Evolutionary conservation across 2,113 vertebrate species (phyloP).

Genomic region (Copsychus sechellarum): DNA sequence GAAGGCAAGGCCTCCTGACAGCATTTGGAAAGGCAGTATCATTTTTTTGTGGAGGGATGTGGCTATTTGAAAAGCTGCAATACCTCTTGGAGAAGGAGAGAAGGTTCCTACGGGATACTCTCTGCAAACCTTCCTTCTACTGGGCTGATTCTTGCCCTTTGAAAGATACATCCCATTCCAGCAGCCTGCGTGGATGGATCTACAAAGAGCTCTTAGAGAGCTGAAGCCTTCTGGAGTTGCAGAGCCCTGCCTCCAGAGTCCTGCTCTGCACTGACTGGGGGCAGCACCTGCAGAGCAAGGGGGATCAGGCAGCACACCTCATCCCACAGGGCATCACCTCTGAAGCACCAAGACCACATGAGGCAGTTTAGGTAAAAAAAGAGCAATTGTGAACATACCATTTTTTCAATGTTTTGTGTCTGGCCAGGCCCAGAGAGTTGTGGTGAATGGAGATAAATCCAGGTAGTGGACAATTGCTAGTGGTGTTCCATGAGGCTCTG

Average conservation of each 20-base stretch:
- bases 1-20: neutral
- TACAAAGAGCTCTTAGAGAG: neutral
- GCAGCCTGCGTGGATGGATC: neutral
- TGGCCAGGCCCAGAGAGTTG: neutral
- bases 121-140: neutral
- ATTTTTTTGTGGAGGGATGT: neutral
- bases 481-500: neutral
- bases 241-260: neutral
- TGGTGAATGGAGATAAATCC: neutral
- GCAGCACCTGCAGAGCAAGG: neutral
- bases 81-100: neutral
- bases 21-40: neutral
- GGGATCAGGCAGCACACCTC: rapidly evolving
- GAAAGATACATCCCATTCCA: neutral
- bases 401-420: neutral
- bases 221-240: neutral
- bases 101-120: neutral
- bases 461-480: rapidly evolving
- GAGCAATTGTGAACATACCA: neutral
- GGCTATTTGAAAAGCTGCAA: neutral
- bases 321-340: neutral
- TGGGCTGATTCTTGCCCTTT: neutral
- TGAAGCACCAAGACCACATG: rapidly evolving
- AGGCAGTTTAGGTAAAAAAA: neutral
- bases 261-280: neutral